Conservation (phyloP, 1,140 invertebrate species). For the Trichoplusia ni region DNA sequence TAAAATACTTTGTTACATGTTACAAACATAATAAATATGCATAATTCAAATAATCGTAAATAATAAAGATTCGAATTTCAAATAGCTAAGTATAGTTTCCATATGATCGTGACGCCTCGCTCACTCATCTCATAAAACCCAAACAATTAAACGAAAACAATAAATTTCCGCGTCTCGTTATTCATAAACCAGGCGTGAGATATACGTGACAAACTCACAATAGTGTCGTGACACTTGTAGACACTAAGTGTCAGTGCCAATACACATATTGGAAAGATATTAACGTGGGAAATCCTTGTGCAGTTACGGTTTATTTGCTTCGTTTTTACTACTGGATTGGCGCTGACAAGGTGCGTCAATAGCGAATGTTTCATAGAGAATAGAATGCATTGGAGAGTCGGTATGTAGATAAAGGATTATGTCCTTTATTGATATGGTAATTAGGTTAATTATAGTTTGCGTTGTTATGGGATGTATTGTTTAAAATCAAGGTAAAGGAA, state of each 20-base stretch:
- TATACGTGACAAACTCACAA: constrained; percentile 33
- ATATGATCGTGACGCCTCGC: no score
- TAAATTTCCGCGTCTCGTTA: constrained; percentile 10
- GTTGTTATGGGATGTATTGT: no score
- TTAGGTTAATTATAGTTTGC: no score
- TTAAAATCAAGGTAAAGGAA: no score
- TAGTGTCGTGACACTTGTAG: constrained; percentile 22
- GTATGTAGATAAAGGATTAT: no score
- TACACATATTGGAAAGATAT: constrained; percentile 26
- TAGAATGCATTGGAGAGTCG: no score
- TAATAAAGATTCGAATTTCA: no score
- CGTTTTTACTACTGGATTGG: constrained; percentile 1
- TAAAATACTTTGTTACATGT: no score
- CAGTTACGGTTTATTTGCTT: constrained; percentile 1
- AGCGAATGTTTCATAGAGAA: not conserved
- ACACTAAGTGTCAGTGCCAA: constrained; percentile 19
- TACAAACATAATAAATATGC: no score
- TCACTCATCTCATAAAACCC: not conserved
- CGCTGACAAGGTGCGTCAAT: not conserved
- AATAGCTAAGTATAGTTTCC: no score
- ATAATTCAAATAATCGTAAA: no score
- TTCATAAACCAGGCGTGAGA: not conserved
- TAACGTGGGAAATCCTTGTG: constrained; percentile 35
- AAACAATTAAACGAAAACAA: not conserved
- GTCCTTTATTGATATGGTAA: no score